Evolutionary conservation across 2,113 vertebrate species (phyloP).

Genomic region (Colinus virginianus): DNA sequence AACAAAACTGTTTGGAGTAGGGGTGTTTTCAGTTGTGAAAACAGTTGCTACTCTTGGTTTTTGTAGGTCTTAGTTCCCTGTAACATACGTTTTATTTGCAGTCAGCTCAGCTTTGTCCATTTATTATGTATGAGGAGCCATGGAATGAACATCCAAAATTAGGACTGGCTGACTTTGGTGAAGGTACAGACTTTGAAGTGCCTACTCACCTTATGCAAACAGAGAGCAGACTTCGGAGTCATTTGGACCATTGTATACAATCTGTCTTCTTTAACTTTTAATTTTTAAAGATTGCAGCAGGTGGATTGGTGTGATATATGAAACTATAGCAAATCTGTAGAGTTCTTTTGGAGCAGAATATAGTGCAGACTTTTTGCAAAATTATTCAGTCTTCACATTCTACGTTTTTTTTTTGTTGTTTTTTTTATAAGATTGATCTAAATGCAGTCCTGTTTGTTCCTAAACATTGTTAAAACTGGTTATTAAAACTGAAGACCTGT

Average conservation of each 20-base stretch:
- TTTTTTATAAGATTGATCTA: background rate
- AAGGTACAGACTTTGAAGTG: background rate
- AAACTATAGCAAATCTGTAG: background rate
- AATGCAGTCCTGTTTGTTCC: constrained; percentile 25
- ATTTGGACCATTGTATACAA: background rate
- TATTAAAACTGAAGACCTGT: background rate
- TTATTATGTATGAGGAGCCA: background rate
- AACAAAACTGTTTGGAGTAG: background rate
- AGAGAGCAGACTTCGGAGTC: background rate
- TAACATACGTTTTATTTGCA: background rate
- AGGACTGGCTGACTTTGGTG: background rate
- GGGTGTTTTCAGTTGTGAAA: background rate
- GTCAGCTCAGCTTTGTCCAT: background rate
- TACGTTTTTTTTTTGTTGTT: background rate
- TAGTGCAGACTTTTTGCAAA: background rate
- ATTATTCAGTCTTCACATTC: background rate
- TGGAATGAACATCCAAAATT: background rate
- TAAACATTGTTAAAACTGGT: constrained; percentile 5
- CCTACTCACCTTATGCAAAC: background rate
- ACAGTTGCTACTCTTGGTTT: background rate
- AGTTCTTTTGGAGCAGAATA: background rate
- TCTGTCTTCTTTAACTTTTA: background rate
- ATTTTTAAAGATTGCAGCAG: background rate
- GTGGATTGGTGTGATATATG: background rate
- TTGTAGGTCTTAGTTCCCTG: background rate